Evolutionary conservation across 1,140 invertebrate species (phyloP).

Genomic region (Monochamus saltuarius): DNA sequence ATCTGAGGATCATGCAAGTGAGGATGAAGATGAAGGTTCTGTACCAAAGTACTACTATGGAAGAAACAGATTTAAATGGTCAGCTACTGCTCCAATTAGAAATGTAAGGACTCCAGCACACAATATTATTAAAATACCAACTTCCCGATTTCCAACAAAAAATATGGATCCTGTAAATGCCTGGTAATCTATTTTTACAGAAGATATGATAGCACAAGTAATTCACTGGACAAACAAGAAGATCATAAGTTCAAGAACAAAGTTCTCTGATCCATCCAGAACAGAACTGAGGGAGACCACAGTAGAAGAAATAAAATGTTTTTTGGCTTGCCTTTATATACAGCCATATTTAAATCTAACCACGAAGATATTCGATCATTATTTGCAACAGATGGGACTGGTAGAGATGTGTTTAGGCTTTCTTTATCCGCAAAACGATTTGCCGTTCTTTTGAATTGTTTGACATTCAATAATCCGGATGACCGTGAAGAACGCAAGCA

Average conservation of each 20-base stretch:
- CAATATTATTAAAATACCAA: constrained; percentile 1
- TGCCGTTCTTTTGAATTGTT: constrained; percentile 6
- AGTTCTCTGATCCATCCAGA: too few relatives aligned
- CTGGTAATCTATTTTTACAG: neutral
- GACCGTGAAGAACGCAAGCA: constrained; percentile 9
- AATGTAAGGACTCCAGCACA: neutral
- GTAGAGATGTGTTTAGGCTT: constrained; percentile 13
- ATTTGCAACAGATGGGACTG: constrained; percentile 21
- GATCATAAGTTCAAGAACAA: constrained; percentile 4
- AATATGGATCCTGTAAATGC: neutral
- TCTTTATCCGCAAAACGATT: constrained; percentile 15
- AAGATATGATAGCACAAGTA: neutral
- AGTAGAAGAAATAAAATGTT: constrained; percentile 3
- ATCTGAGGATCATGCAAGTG: neutral
- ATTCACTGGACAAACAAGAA: constrained; percentile 1
- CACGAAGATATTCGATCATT: constrained; percentile 12
- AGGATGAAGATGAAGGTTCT: neutral
- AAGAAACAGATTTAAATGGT: constrained; percentile 6
- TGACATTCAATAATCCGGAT: constrained; percentile 23
- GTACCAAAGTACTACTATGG: constrained; percentile 7
- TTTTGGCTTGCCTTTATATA: constrained; percentile 15
- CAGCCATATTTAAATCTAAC: constrained; percentile 10
- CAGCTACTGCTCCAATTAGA: too few relatives aligned
- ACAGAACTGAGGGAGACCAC: neutral
- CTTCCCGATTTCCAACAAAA: neutral